Conservation (phyloP, 2,888 invertebrate species). For the Trichacis sp. region DNA sequence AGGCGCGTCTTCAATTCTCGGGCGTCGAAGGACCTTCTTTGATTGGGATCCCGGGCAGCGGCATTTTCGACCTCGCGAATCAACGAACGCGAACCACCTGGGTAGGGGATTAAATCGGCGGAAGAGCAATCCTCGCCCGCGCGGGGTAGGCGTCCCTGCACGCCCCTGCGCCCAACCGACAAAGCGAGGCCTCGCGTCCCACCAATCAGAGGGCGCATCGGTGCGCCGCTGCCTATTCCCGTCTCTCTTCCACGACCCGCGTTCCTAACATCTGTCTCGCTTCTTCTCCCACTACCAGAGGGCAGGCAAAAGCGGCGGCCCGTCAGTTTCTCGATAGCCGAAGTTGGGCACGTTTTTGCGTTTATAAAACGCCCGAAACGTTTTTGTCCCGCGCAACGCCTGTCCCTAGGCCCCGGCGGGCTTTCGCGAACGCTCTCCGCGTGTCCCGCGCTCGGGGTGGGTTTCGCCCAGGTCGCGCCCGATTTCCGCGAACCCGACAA, state of each 20-base stretch:
- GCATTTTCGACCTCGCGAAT: conserved; percentile 41
- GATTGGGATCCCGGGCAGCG: conserved; percentile 35
- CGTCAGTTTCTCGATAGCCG: conserved; percentile 13
- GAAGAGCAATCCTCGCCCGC: conserved; percentile 42
- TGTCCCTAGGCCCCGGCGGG: background rate
- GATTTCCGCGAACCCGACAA: background rate
- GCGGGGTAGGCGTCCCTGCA: conserved; percentile 61
- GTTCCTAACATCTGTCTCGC: conserved; percentile 47
- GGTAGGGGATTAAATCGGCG: conserved; percentile 38
- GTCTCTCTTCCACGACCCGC: conserved; percentile 48
- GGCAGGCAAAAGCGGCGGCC: conserved; percentile 26
- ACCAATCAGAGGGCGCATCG: conserved; percentile 45
- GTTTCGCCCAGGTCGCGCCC: background rate
- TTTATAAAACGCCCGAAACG: conserved; percentile 8
- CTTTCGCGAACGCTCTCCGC: background rate
- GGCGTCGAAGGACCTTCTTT: conserved; percentile 29
- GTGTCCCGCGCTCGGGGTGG: background rate
- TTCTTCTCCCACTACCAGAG: conserved; percentile 62
- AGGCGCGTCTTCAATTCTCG: conserved; percentile 9
- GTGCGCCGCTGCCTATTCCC: conserved; percentile 19
- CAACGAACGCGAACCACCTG: conserved; percentile 38
- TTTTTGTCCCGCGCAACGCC: background rate
- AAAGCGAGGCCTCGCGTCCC: conserved; percentile 41
- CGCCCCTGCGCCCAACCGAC: conserved; percentile 57
- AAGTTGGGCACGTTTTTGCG: conserved; percentile 41